Base-by-base conservation (phyloP, 2,888 invertebrate genomes). In the Drosophila mettleri region DNA sequence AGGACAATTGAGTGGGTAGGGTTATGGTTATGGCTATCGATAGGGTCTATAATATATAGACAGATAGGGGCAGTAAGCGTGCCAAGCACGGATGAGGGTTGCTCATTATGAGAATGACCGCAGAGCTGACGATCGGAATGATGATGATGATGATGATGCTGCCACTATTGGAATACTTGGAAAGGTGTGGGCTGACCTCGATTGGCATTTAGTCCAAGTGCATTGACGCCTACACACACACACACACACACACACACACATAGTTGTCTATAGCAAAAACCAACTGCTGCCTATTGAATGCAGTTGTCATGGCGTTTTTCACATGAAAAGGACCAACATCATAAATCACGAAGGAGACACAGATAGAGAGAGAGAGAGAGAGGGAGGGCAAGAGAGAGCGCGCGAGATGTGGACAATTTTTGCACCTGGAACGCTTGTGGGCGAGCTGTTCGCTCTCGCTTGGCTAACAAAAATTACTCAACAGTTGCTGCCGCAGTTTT, bases 351-450 rank as follows among this genome's bases (percentile, higher is more conserved):
- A 64, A 5, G 58, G 54, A 34, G 12, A 60, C 24, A 31, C 34
- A 60, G n/a, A 60, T 29, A 31, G 39, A 60, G n/a, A 45, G 12
- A 34, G 14, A n/a, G 20, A n/a, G 5, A 9, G 20, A 48, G n/a
- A 4, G 46, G 14, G 22, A 9, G 38, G 57, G 20, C 45, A 6
- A 41, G 46, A 2, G 46, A 31, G 31, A 48, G 27, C 16, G 45
- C 0, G n/a, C 1, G 16, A 27, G 22, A 49, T 18, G 22, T 18
- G 4, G 31, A n/a, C n/a, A 62, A 20, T 33, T 68, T 69, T 83
- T 84, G 76, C 85, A 85, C 88, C 88, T 83, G 88, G 88, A 76
- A 27, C 51, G 41, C 54, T 87, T 72, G 87, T 85, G 86, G 86
- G 85, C 65, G 82, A 81, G 33, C 45, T 12, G 22, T 22, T 24